These are phyloP conservation scores for Erebia aethiops DNA, from an alignment of 2,888 invertebrate genomes.

Conservation along the genomic window DNA sequence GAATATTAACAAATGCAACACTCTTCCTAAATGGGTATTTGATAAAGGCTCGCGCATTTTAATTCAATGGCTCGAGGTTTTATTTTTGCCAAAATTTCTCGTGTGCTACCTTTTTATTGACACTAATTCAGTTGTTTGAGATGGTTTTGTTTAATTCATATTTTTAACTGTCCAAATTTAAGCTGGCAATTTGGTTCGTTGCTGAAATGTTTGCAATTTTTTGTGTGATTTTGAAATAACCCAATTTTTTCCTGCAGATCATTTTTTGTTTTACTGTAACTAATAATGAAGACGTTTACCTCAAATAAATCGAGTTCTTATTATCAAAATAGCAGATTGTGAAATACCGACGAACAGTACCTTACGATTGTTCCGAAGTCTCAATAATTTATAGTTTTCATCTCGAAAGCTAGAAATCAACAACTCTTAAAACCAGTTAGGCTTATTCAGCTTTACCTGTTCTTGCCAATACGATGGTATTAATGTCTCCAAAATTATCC, in stretches of 20 bases:
- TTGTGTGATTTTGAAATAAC: conserved; percentile 14
- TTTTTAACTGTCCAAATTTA: neutral
- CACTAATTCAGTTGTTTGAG: neutral
- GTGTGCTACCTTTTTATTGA: conserved; percentile 13
- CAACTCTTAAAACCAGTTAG: too few relatives aligned
- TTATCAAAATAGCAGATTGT: too few relatives aligned
- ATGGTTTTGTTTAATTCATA: neutral
- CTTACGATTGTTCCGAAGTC: neutral
- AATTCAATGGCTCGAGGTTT: neutral
- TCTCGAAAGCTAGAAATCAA: too few relatives aligned
- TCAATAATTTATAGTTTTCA: too few relatives aligned
- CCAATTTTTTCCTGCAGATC: neutral
- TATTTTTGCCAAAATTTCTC: neutral
- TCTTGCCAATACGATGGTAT: neutral
- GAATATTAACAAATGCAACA: too few relatives aligned
- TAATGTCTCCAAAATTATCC: neutral
- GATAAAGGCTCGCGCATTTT: conserved; percentile 1
- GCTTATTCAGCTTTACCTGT: too few relatives aligned
- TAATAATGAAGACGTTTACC: too few relatives aligned
- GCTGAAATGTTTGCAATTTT: conserved; percentile 18
- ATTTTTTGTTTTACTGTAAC: neutral
- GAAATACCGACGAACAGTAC: too few relatives aligned
- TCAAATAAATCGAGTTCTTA: too few relatives aligned
- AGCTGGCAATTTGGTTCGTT: conserved; percentile 2
- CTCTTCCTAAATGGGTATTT: conserved; percentile 7